These are phyloP conservation scores for Ganaspis brasiliensis DNA, from an alignment of 2,888 invertebrate genomes.

Conservation along the genomic window DNA sequence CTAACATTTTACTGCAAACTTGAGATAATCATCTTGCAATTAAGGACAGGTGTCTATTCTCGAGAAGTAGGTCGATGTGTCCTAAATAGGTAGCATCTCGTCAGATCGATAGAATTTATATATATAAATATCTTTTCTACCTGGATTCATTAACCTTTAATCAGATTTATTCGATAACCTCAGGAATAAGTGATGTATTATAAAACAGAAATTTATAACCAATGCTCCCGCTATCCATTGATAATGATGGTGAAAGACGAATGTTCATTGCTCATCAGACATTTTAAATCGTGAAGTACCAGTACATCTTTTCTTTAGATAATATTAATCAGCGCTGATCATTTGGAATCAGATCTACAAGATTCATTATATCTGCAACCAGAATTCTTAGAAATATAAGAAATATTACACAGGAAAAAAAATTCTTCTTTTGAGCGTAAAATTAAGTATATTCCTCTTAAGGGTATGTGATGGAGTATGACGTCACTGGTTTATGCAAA, in stretches of 20 bases:
- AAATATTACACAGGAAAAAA: too few species aligned
- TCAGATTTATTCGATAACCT: not conserved
- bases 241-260: not conserved
- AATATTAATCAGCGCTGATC: too few species aligned
- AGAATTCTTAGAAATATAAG: too few species aligned
- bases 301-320: too few species aligned
- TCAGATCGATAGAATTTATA: constrained; percentile 10
- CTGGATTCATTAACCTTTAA: constrained; percentile 23
- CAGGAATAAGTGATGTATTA: constrained; percentile 5
- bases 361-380: too few species aligned
- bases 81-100: constrained; percentile 7
- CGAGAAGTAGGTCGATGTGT: constrained; percentile 17
- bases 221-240: not conserved
- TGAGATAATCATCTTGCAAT: constrained; percentile 5
- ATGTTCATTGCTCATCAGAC: too few species aligned
- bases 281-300: too few species aligned
- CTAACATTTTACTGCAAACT: not conserved
- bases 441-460: too few species aligned
- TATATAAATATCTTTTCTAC: constrained; percentile 2
- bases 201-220: constrained; percentile 3
- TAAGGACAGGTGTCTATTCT: constrained; percentile 35
- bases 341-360: too few species aligned
- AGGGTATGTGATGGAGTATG: too few species aligned
- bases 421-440: too few species aligned
- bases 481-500: too few species aligned